Evolutionary conservation across 2,888 invertebrate genomes (phyloP), one percentile per base, ranked within the genome.

Genomic region (Boloria euphrosyne): DNA sequence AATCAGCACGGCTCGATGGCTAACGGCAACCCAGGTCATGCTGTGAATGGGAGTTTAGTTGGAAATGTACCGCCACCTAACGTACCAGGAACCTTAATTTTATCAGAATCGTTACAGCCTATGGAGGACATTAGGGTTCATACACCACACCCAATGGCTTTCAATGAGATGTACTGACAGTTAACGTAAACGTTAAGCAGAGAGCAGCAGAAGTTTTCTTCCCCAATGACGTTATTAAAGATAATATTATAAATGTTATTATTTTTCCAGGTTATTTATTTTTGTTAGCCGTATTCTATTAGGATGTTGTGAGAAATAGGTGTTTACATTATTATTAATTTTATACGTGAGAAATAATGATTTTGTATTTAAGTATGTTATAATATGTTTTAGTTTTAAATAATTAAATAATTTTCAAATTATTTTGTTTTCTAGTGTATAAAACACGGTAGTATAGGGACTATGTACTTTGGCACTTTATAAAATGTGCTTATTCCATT

Each of bases 91-190:
- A 71, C 78, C 14, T 77, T 89, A 76, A 74, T 90, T 69, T 69
- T 89, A 22, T 74, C 84, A 0, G 91, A 92, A 46, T 72, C 83
- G 0, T 73, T 89, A 4, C 88, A 84, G 70, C 77, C 84, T 0
- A 79, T 91, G 38, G 91, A 92, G 0, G 90, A 90, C 27, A 73
- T 90, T 70, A 82, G 90, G 67, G 87, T 87, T 0, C 87, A 85
- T 64, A 88, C 89, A 0, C 88, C 90, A 0, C 90, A 86, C 61
- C 81, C 84, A 0, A 82, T 91, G 84, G 76, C 76, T 0, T 92
- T 89, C 58, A 89, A 75, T 59, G 91, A 92, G 52, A 77, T 91
- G 70, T 92, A 91, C 77, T 90, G 85, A 89, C 81, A 18, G 69
- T 54, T 31, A 13, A 61, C 18, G 13, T 31, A n/a, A 43, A 10